Conservation (phyloP, 2,888 invertebrate genomes). For the Homarus gammarus region DNA sequence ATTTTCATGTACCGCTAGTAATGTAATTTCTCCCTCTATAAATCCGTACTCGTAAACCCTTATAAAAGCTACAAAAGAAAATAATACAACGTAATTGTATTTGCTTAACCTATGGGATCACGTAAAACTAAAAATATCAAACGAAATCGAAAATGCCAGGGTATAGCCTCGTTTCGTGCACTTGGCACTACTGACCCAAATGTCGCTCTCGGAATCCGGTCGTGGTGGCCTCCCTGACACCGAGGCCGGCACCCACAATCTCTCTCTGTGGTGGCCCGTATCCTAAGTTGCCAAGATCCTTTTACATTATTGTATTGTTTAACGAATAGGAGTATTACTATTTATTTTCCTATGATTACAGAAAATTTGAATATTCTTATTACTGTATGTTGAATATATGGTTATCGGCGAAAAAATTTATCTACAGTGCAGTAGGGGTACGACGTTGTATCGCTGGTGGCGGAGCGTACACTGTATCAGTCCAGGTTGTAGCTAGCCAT, state of each 20-base stretch:
- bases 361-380: too few relatives aligned
- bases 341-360: too few relatives aligned
- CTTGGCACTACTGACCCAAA: conserved; percentile 66
- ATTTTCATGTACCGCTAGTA: conserved; percentile 14
- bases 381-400: too few relatives aligned
- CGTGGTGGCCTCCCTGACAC: conserved; percentile 25
- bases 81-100: background rate
- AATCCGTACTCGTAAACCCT: background rate
- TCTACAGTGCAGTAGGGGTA: too few relatives aligned
- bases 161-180: conserved; percentile 13
- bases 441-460: too few relatives aligned
- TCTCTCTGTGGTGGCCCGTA: background rate
- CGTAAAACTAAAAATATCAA: background rate
- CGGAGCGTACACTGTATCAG: too few relatives aligned
- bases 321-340: background rate
- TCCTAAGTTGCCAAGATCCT: conserved; percentile 20
- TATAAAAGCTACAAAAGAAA: background rate
- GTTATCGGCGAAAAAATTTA: too few relatives aligned
- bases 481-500: too few relatives aligned
- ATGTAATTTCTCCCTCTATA: background rate
- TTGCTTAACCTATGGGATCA: too few relatives aligned
- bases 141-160: background rate
- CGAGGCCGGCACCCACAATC: background rate
- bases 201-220: conserved; percentile 41
- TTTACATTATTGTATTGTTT: background rate